These are phyloP conservation scores for Drosophila truncata DNA, from an alignment of 1,140 invertebrate genomes.

Conservation along the genomic window DNA sequence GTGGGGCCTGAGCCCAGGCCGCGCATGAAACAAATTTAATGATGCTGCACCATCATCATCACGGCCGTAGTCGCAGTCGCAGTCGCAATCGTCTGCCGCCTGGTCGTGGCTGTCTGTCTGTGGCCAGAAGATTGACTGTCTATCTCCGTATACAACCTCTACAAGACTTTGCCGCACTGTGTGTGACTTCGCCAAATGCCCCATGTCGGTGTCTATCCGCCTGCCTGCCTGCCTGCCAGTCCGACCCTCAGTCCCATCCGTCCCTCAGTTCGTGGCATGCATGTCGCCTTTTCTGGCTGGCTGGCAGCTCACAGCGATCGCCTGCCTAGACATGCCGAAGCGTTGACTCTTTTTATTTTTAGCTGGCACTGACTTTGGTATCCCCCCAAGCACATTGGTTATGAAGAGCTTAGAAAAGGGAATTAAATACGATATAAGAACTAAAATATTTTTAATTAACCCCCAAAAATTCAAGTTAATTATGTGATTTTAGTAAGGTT, in stretches of 20 bases:
- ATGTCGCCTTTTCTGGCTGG: slow-evolving; percentile 74
- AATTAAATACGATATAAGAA: background rate
- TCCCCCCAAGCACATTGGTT: slow-evolving; percentile 43
- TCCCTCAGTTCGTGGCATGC: slow-evolving; percentile 53
- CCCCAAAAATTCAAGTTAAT: no score
- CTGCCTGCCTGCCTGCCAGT: slow-evolving; percentile 13
- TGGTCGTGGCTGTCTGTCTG: slow-evolving; percentile 63
- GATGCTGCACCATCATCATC: slow-evolving; percentile 65
- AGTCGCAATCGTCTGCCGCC: slow-evolving; percentile 41
- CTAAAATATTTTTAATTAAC: background rate
- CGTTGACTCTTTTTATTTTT: slow-evolving; percentile 83
- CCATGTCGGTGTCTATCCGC: slow-evolving; percentile 61
- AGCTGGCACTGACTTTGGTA: slow-evolving; percentile 72
- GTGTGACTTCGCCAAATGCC: slow-evolving; percentile 54
- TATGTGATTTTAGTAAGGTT: background rate
- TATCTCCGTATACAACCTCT: slow-evolving; percentile 58
- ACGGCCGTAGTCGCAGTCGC: slow-evolving; percentile 16
- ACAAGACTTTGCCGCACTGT: slow-evolving; percentile 24
- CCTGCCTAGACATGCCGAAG: slow-evolving; percentile 74
- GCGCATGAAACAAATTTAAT: slow-evolving; percentile 80
- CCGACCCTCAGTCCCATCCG: slow-evolving; percentile 25
- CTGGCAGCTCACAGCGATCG: slow-evolving; percentile 53
- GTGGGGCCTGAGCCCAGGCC: slow-evolving; percentile 35
- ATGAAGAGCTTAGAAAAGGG: background rate
- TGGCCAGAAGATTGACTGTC: slow-evolving; percentile 79